A percentile compares a stretch with the other conserved stretches of the same genome.
Conservation (phyloP, 1,140 invertebrate species). For the Drosophila sucinea region DNA sequence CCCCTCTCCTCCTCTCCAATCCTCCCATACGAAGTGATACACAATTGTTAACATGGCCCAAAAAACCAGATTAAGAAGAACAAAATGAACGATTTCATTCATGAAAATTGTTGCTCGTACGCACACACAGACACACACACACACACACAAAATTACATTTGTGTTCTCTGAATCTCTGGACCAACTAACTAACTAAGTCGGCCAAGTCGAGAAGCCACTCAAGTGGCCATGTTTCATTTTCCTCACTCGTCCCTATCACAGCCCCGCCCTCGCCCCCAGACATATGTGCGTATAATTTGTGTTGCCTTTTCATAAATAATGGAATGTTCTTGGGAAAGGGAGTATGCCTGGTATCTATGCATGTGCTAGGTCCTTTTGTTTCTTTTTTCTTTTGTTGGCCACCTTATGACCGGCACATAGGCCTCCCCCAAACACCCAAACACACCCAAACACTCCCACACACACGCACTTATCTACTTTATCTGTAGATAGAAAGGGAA, state of each 20-base stretch:
- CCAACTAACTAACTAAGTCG: conserved; percentile 47
- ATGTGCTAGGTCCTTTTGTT: conserved; percentile 44
- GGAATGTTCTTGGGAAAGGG: conserved; percentile 38
- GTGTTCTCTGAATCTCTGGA: conserved; percentile 15
- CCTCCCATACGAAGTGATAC: conserved; percentile 44
- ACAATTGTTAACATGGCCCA: conserved; percentile 53
- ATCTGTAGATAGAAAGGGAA: conserved; percentile 22
- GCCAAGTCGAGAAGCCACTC: conserved; percentile 46
- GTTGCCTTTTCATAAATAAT: conserved; percentile 77
- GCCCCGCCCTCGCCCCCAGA: not conserved
- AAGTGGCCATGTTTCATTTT: conserved; percentile 52
- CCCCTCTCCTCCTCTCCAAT: too few relatives aligned
- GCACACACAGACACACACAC: not conserved
- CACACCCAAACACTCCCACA: conserved; percentile 8
- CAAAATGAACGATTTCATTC: conserved; percentile 62
- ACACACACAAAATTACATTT: conserved; percentile 67
- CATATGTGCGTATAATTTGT: conserved; percentile 69
- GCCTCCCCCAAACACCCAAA: conserved; percentile 22
- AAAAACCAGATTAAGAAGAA: conserved; percentile 32
- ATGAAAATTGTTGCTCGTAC: conserved; percentile 59
- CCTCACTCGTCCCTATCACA: too few relatives aligned
- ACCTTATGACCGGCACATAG: conserved; percentile 42
- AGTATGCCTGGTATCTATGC: conserved; percentile 44
- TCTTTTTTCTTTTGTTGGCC: conserved; percentile 37
- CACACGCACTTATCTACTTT: not conserved